Conservation (phyloP, 2,113 vertebrate species). For the Chamaea fasciata region DNA sequence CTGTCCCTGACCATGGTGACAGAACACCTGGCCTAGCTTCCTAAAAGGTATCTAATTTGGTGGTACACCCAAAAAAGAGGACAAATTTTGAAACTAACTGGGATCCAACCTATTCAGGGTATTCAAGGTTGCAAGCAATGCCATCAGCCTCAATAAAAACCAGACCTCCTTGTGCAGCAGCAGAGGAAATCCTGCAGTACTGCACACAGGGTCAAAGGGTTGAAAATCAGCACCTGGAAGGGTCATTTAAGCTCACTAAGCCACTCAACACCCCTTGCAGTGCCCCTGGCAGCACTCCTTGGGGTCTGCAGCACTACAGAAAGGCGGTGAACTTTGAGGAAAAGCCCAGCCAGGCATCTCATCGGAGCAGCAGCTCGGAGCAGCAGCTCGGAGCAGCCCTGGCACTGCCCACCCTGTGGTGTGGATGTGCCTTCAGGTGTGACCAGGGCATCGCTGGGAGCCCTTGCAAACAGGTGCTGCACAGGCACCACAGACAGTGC, state of each 20-base stretch:
- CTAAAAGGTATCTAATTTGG: not conserved
- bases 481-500: not conserved
- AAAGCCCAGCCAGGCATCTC: not conserved
- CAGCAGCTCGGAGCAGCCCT: not conserved
- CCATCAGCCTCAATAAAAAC: not conserved
- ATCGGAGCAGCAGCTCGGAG: fast-evolving
- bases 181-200: not conserved
- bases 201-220: not conserved
- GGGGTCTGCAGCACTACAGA: not conserved
- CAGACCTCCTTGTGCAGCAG: not conserved
- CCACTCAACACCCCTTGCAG: not conserved
- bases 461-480: not conserved
- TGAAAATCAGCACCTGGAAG: not conserved
- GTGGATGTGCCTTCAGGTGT: not conserved
- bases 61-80: not conserved
- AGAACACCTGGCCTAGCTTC: not conserved
- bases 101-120: not conserved
- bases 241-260: not conserved
- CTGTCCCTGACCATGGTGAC: not conserved
- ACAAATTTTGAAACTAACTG: not conserved
- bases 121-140: not conserved
- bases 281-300: not conserved
- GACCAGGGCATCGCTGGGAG: not conserved
- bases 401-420: not conserved
- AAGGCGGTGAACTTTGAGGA: not conserved